Percentiles rank a stretch among this genome's conserved stretches.
Evolutionary conservation across 2,888 invertebrate genomes (phyloP).

Genomic region (Eristalis intricaria): DNA sequence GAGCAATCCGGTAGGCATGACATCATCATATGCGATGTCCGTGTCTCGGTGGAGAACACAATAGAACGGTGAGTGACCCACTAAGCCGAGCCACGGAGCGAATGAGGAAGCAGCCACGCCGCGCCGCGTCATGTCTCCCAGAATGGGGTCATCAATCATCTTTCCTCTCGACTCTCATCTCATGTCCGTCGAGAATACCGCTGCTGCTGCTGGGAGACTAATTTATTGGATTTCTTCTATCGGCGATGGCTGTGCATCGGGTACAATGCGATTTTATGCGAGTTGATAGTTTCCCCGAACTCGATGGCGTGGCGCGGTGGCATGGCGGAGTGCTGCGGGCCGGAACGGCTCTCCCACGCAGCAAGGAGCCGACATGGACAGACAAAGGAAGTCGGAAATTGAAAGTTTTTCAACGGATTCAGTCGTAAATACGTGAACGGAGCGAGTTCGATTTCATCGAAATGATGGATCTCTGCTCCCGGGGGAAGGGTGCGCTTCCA

Average conservation of each 20-base stretch:
- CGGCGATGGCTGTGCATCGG: slow-evolving; percentile 2
- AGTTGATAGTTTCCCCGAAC: slow-evolving; percentile 41
- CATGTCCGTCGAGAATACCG: slow-evolving; percentile 16
- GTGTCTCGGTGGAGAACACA: slow-evolving; percentile 45
- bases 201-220: slow-evolving; percentile 35
- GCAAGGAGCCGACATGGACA: slow-evolving; percentile 26
- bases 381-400: slow-evolving; percentile 60
- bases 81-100: slow-evolving; percentile 32
- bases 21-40: slow-evolving; percentile 60
- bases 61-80: slow-evolving; percentile 58
- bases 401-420: slow-evolving; percentile 53
- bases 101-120: slow-evolving; percentile 2
- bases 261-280: slow-evolving; percentile 48
- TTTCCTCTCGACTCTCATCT: slow-evolving; percentile 33
- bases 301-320: no score
- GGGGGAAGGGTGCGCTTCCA: slow-evolving; percentile 8
- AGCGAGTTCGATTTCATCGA: slow-evolving; percentile 48
- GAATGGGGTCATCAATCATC: slow-evolving; percentile 65
- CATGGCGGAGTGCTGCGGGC: not conserved
- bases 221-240: slow-evolving; percentile 50
- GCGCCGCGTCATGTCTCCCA: slow-evolving; percentile 14
- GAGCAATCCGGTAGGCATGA: slow-evolving; percentile 60
- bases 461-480: slow-evolving; percentile 53
- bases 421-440: slow-evolving; percentile 12
- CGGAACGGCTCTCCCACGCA: slow-evolving; percentile 30